Conservation (phyloP, 2,888 invertebrate genomes). For the Pandemis heparana region DNA sequence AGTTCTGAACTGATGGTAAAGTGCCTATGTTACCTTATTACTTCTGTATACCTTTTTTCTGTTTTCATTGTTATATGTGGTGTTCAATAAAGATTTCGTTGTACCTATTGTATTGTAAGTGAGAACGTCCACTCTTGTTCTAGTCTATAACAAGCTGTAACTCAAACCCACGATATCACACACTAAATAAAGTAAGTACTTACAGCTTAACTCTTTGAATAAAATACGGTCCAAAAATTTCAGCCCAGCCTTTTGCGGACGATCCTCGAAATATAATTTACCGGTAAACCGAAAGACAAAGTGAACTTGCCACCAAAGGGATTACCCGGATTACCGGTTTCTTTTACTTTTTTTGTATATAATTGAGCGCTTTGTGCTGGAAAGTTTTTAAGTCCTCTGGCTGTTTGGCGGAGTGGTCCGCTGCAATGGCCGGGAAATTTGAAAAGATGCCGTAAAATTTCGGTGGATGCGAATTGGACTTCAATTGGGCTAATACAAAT, state of each 20-base stretch:
- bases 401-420: conserved; percentile 39
- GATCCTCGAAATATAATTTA: conserved; percentile 21
- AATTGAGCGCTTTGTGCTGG: conserved; percentile 41
- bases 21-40: no score
- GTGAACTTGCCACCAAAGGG: conserved; percentile 42
- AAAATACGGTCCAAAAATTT: not conserved
- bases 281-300: conserved; percentile 41
- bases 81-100: no score
- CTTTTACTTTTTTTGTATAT: conserved; percentile 40
- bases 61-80: no score
- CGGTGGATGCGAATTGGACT: not conserved
- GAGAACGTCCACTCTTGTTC: no score
- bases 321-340: conserved; percentile 38
- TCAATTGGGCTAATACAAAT: no score
- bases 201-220: no score
- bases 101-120: no score
- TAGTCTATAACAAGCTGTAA: no score
- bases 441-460: not conserved
- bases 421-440: conserved; percentile 39
- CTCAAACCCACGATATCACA: no score
- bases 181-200: no score
- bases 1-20: no score
- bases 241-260: conserved; percentile 9
- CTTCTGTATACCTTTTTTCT: no score
- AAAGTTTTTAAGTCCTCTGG: conserved; percentile 42